Percentiles rank a stretch among this genome's conserved stretches.
Evolutionary conservation across 2,113 vertebrate genomes (phyloP).

Genomic region (Ceratotherium simum): DNA sequence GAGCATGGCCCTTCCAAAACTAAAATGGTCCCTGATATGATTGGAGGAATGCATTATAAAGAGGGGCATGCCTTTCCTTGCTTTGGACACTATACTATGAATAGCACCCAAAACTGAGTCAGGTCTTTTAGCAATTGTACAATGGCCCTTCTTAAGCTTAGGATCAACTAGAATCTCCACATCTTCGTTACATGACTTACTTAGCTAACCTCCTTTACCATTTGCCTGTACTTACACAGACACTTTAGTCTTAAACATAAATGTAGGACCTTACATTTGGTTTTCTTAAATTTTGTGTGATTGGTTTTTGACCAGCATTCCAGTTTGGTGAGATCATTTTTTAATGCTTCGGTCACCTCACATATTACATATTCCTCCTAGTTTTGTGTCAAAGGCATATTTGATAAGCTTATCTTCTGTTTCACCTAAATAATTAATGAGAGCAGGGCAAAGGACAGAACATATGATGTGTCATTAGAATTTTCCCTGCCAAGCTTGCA

Average conservation of each 20-base stretch:
- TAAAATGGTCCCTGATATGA: not conserved
- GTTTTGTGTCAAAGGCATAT: conserved; percentile 10
- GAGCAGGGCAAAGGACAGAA: conserved; percentile 35
- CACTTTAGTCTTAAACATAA: not conserved
- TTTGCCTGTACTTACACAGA: not conserved
- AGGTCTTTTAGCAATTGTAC: not conserved
- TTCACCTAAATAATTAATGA: conserved; percentile 56
- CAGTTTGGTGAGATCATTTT: conserved; percentile 43
- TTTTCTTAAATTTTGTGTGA: not conserved
- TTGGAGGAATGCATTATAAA: not conserved
- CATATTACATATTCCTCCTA: not conserved
- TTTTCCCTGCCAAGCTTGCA: not conserved
- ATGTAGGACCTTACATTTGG: not conserved
- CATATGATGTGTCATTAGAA: not conserved
- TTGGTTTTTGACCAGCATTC: not conserved
- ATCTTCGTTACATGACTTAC: not conserved
- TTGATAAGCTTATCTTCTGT: conserved; percentile 54
- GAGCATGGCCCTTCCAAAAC: not conserved
- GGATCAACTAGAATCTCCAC: not conserved
- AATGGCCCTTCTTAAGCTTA: not conserved
- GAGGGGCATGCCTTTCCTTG: not conserved
- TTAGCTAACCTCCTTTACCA: not conserved
- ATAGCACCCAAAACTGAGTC: not conserved
- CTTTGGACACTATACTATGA: not conserved
- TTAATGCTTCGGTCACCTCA: not conserved